Evolutionary conservation across 2,888 invertebrate genomes (phyloP).

Genomic region (Eilema depressum): DNA sequence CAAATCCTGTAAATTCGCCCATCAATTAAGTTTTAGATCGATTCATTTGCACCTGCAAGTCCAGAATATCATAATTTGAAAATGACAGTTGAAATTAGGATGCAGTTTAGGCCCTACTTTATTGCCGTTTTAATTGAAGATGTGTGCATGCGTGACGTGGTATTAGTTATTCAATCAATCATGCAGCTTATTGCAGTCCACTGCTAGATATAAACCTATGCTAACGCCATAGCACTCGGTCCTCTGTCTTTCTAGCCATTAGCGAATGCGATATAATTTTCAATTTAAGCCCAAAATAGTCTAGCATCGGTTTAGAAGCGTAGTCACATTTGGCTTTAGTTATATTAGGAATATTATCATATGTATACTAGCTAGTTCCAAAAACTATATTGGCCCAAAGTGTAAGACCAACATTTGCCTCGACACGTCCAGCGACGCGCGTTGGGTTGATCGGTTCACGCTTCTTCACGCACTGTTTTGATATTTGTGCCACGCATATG

Average conservation of each 20-base stretch:
- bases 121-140: neutral
- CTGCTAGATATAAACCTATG: neutral
- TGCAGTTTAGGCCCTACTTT: no score
- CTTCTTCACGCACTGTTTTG: neutral
- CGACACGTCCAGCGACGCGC: no score
- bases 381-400: neutral
- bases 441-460: no score
- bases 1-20: no score
- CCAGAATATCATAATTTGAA: no score
- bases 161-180: neutral
- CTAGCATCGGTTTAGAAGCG: neutral
- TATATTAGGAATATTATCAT: no score
- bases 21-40: no score
- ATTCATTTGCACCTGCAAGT: no score
- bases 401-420: constrained; percentile 6
- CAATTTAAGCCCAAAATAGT: neutral
- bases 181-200: neutral
- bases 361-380: no score
- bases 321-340: neutral
- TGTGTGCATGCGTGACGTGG: neutral
- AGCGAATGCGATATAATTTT: neutral
- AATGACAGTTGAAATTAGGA: no score
- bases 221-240: no score
- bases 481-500: neutral
- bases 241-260: neutral